A percentile compares a stretch with the other conserved stretches of the same genome.
phyloP scores from a whole-genome alignment of 2,113 vertebrate genomes.

The Chlamydotis undulata region DNA sequence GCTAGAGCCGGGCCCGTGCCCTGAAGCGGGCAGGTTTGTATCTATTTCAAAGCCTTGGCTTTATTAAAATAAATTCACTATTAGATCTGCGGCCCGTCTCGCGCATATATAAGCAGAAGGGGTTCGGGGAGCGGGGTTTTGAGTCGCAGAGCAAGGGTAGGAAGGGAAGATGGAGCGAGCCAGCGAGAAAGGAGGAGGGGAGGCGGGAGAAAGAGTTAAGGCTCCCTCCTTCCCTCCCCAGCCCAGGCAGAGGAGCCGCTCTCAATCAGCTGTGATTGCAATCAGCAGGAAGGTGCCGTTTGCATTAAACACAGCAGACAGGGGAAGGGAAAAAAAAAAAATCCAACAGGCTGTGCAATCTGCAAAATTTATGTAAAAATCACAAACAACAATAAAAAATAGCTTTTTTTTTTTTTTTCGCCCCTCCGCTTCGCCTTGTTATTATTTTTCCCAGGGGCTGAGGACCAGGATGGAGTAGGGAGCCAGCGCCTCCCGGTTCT shows the following conservation, averaged over 20 bases:
- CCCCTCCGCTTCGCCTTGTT: not conserved
- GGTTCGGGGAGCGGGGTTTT: not conserved
- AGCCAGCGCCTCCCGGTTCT: not conserved
- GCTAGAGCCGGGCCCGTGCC: conserved; percentile 13
- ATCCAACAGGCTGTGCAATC: conserved; percentile 52
- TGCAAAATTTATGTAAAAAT: conserved; percentile 70
- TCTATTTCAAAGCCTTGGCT: conserved; percentile 40
- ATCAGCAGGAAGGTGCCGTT: conserved; percentile 66
- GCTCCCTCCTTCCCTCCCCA: conserved; percentile 1
- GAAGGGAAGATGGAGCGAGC: not conserved
- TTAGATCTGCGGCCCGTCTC: not conserved
- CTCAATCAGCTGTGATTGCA: conserved; percentile 79
- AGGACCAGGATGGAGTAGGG: not conserved
- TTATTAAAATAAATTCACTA: conserved; percentile 46
- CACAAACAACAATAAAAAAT: conserved; percentile 62
- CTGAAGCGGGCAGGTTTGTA: conserved; percentile 22
- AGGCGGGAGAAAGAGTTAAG: conserved; percentile 45
- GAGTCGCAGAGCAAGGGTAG: not conserved
- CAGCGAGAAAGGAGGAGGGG: not conserved
- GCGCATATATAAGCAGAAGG: not conserved
- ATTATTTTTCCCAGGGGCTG: conserved; percentile 2
- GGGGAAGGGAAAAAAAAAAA: not conserved
- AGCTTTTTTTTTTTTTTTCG: not conserved
- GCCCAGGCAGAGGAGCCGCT: conserved; percentile 54
- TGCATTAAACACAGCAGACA: conserved; percentile 68